Evolutionary conservation across 2,888 invertebrate species (phyloP), one percentile per base, ranked within the genome.

Genomic region (Megamerina dolium): DNA sequence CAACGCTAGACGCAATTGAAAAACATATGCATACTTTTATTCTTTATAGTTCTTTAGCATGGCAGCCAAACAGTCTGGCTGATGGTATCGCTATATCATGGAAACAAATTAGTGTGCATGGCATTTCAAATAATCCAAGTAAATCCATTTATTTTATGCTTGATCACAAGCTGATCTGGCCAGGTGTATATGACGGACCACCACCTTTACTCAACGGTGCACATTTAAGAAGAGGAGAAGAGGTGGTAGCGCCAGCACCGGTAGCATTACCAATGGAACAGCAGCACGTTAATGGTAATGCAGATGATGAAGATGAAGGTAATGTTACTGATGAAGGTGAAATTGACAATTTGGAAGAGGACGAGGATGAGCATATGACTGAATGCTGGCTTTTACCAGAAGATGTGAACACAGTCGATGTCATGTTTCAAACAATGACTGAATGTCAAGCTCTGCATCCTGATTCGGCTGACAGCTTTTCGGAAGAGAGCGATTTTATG

Each of bases 401-500:
- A 38, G 79, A 85, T 63, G 70, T 72, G 38, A 74, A 74, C 44
- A 72, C 74, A 41, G 75, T 89, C 52, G 78, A 81, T 47, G 70
- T 74, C 10, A 81, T 89, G 75, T 90, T 83, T 65, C 76, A 80
- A 59, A 80, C 85, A 6, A 80, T 90, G 76, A 80, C 77, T 50
- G 77, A 81, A 32, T 88, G 89, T 60, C 88, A 89, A 70, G 78
- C 81, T 13, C 72, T 89, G 46, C 85, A 90, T 74, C 89, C 88
- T 3, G 87, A 88, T 67, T 82, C 84, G 10, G 75, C 77, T 32
- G 83, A 85, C 37, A 68, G 69, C 37, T 58, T 68, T 50, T 71
- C 71, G 0, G 70, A 64, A 9, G 67, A 68, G 20, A 68, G 70
- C 37, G 68, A 68, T 35, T 60, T 61, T 13, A 68, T 68, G 67